A percentile compares a stretch with the other conserved stretches of the same genome.
Evolutionary conservation across 2,888 invertebrate genomes (phyloP).

Genomic region (Lasioglossum morio): DNA sequence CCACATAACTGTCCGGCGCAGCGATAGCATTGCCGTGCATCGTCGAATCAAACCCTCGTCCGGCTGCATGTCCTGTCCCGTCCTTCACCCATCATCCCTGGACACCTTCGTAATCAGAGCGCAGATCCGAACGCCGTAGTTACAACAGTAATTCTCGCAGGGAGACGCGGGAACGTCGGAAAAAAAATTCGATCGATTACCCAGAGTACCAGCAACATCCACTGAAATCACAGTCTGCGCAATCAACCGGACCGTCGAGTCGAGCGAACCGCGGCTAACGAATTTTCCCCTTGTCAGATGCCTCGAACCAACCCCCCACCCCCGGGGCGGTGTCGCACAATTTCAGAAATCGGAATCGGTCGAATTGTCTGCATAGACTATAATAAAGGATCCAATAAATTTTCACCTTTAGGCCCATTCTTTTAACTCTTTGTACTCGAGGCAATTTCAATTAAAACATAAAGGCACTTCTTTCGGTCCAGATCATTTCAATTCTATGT

Average conservation of each 20-base stretch:
- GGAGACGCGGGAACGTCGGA: background rate
- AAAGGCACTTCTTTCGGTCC: no score
- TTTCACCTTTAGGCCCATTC: no score
- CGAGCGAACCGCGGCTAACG: background rate
- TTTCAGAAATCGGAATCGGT: constrained; percentile 37
- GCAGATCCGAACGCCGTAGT: background rate
- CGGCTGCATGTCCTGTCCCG: constrained; percentile 55
- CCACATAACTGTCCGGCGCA: constrained; percentile 79
- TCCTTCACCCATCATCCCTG: constrained; percentile 27
- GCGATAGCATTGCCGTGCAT: constrained; percentile 78
- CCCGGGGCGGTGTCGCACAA: constrained; percentile 10
- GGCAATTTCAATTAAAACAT: no score
- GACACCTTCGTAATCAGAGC: constrained; percentile 36
- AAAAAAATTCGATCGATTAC: background rate
- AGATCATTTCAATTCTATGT: no score
- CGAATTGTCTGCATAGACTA: constrained; percentile 51
- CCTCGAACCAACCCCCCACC: background rate
- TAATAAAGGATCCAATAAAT: constrained; percentile 26
- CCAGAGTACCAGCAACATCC: background rate
- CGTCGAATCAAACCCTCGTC: constrained; percentile 68
- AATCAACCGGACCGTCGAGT: background rate
- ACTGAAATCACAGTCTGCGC: background rate
- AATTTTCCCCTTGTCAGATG: background rate
- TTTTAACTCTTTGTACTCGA: no score
- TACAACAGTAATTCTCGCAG: background rate